Conservation (phyloP, 2,113 vertebrate genomes). For the Dasypus novemcinctus region DNA sequence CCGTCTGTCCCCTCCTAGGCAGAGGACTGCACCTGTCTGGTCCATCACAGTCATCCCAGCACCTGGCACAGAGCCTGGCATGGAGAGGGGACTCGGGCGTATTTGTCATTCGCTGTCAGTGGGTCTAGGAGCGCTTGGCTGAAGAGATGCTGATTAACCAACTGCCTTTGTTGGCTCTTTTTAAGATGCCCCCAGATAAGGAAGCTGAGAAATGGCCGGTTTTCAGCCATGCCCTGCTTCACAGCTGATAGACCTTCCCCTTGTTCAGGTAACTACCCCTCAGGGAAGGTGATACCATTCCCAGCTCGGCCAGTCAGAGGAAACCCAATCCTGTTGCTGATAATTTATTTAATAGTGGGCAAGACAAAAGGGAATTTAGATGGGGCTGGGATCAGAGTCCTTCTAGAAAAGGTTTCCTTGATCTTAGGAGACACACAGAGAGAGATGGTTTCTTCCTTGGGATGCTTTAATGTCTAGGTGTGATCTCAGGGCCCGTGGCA, state of each 20-base stretch:
- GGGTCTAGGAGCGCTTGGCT: background rate
- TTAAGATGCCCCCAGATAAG: background rate
- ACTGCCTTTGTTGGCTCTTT: background rate
- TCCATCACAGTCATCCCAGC: background rate
- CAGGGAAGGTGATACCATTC: background rate
- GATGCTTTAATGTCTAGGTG: background rate
- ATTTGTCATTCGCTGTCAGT: background rate
- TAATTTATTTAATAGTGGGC: background rate
- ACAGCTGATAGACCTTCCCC: background rate
- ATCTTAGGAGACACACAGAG: background rate
- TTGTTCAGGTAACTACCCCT: background rate
- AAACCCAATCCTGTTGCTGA: background rate
- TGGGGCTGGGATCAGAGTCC: background rate
- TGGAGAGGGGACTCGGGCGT: background rate
- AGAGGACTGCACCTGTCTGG: background rate
- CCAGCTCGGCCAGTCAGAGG: background rate
- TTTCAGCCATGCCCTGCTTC: background rate
- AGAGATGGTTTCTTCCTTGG: background rate
- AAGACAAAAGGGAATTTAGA: background rate
- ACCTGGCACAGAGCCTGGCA: background rate
- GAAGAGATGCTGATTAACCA: background rate
- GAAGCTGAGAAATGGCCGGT: background rate
- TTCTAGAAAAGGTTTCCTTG: background rate
- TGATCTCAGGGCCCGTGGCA: background rate
- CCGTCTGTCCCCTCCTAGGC: background rate